Base-by-base conservation (phyloP, 2,888 invertebrate genomes). In the Kuschelorhynchus macadamiae region DNA sequence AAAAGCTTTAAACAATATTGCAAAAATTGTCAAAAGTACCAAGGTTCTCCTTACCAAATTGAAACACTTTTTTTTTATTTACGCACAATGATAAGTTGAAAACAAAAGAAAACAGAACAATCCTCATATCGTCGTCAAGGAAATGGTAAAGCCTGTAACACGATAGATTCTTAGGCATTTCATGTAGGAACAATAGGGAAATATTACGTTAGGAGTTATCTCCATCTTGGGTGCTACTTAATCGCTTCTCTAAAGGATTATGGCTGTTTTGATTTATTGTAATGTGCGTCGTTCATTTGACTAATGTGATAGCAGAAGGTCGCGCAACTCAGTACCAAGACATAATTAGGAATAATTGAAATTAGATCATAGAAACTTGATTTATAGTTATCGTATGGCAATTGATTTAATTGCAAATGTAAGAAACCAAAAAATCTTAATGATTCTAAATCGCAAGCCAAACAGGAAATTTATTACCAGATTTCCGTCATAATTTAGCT, bases 281-380 rank as follows among this genome's bases (percentile, higher is more conserved):
- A 61, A 61, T 52, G 42, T 30, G 25, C 21, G 41, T 33, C 61
- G 25, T 52, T 61, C 11, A 50, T 52, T 60, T 44, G 52, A 52
- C 50, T 61, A 61, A 61, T 61, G 50, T 61, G 61, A 61, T 61
- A 61, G 50, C 61, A 61, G 61, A 61, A 61, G 61, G 61, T 61
- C 52, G 21, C 21, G 12, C 47, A 47, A 21, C 12, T 47, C 21
- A 42, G 30, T 11, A 44, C 12, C 4, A 17, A 42, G 61, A 61
- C 52, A 47, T 52, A 61, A 61, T 52, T 61, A 61, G 61, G 33
- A 42, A 52, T 61, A 41, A 41, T 41, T 61, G 14, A 61, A 44
- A 44, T 52, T 36, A 17, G 12, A 42, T 42, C 41, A 16, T 46
- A 50, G 41, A 41, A 50, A 42, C 25, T 61, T 52, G 61, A 52